Evolutionary conservation across 2,113 vertebrate species (phyloP).

Genomic region (Cyphomyrus discorhynchus): DNA sequence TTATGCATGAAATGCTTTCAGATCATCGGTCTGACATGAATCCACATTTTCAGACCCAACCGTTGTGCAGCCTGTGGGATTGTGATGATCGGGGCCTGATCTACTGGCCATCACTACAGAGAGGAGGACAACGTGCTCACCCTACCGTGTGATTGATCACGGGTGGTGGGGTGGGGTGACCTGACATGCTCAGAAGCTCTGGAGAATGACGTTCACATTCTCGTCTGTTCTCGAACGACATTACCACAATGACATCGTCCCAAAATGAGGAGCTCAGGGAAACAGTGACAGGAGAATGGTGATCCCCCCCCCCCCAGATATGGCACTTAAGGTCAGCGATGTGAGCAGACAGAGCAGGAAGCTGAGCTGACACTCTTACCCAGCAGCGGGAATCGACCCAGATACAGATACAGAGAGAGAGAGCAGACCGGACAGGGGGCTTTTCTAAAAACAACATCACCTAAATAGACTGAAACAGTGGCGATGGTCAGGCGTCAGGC

Average conservation of each 20-base stretch:
- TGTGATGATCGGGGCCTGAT: background rate
- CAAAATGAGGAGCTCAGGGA: background rate
- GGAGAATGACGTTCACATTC: background rate
- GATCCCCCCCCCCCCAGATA: background rate
- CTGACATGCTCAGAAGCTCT: background rate
- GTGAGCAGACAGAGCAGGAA: background rate
- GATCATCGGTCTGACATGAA: background rate
- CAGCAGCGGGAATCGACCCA: background rate
- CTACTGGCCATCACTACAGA: background rate
- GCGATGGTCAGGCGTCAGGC: background rate
- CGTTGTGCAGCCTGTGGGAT: background rate
- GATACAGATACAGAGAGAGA: background rate
- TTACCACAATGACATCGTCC: background rate
- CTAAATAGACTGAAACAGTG: background rate
- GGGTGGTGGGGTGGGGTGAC: background rate
- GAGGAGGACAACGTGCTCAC: background rate
- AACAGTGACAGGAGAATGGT: background rate
- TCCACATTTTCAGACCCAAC: background rate
- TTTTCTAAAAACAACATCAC: background rate
- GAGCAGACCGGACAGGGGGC: background rate
- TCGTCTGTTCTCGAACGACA: background rate
- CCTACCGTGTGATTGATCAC: background rate
- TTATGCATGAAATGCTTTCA: background rate
- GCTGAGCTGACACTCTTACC: background rate
- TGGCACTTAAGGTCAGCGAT: background rate